These are phyloP conservation scores for Drosophila koepferae DNA, from an alignment of 2,888 invertebrate genomes.

Conservation along the genomic window DNA sequence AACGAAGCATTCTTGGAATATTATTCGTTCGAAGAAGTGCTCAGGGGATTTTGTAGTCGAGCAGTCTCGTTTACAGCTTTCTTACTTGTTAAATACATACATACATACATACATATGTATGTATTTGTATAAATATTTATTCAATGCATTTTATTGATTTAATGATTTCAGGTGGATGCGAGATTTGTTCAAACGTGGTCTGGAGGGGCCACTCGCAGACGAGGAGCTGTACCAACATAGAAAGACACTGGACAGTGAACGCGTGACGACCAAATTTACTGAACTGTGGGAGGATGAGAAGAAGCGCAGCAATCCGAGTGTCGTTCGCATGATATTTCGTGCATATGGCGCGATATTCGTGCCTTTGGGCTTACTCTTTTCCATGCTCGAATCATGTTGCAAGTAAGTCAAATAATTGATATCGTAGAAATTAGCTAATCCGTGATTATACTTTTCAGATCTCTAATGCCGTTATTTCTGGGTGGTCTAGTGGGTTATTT, in stretches of 20 bases:
- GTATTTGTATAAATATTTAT: neutral
- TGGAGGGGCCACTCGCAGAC: constrained; percentile 86
- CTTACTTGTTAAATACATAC: too few species aligned
- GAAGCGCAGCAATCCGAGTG: constrained; percentile 84
- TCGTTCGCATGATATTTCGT: constrained; percentile 84
- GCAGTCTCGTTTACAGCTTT: too few species aligned
- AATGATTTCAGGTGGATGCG: constrained; percentile 84
- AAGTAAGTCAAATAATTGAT: constrained; percentile 70
- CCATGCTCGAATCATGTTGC: constrained; percentile 78
- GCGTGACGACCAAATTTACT: constrained; percentile 85
- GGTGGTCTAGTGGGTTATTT: constrained; percentile 90
- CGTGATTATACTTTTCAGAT: constrained; percentile 84
- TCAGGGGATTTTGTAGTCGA: too few species aligned
- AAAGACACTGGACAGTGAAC: constrained; percentile 86
- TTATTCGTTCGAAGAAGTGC: too few species aligned
- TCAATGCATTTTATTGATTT: neutral
- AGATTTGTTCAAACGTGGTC: constrained; percentile 86
- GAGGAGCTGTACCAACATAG: constrained; percentile 87
- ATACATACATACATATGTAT: too few species aligned
- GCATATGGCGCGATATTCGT: constrained; percentile 85
- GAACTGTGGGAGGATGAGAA: constrained; percentile 85
- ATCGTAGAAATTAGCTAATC: constrained; percentile 5
- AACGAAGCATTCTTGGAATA: too few species aligned
- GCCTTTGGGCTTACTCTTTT: constrained; percentile 78
- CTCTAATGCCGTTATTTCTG: constrained; percentile 88